A percentile compares a stretch with the other conserved stretches of the same genome.
These are phyloP conservation scores for Elachura formosa DNA, from an alignment of 2,113 vertebrate species.

Conservation along the genomic window DNA sequence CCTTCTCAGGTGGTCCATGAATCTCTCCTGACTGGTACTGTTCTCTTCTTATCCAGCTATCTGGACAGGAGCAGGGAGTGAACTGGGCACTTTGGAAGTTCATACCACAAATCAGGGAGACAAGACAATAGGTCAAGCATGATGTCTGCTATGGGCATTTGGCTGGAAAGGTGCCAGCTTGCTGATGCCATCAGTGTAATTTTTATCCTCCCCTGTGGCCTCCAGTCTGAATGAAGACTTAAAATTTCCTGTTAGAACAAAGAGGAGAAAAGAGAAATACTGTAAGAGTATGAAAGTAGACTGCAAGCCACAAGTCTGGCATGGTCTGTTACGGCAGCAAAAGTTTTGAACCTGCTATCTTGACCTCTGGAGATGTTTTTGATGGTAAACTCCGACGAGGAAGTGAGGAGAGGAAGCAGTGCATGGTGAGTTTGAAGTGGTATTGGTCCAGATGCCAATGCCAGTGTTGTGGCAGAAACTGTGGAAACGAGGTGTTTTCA, in stretches of 20 bases:
- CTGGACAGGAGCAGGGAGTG: neutral
- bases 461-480: neutral
- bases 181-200: neutral
- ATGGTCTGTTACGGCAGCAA: neutral
- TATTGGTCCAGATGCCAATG: neutral
- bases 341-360: rapidly evolving
- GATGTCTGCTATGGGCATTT: neutral
- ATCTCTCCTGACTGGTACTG: neutral
- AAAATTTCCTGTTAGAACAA: neutral
- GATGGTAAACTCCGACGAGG: neutral
- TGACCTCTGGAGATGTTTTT: neutral
- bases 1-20: neutral
- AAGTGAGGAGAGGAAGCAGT: neutral
- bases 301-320: neutral
- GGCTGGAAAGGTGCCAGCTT: neutral
- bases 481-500: neutral
- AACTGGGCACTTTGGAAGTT: neutral
- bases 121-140: neutral
- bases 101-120: neutral
- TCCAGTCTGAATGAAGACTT: neutral
- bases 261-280: neutral
- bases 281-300: neutral
- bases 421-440: neutral
- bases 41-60: neutral
- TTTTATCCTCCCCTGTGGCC: neutral